Conservation (phyloP, 2,113 vertebrate genomes). For the Phycodurus eques region DNA sequence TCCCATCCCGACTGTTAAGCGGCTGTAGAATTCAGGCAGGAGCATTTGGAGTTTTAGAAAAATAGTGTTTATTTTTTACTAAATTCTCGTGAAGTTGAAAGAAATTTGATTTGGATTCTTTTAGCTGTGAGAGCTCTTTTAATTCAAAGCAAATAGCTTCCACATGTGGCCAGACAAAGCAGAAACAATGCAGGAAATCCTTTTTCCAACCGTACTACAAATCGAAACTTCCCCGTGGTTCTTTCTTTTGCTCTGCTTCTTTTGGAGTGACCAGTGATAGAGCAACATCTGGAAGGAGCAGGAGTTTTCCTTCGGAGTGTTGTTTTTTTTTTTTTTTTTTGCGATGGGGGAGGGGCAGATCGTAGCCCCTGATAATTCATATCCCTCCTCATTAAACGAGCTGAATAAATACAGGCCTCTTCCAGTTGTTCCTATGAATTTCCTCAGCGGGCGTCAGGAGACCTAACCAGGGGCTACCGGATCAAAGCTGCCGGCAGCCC, state of each 20-base stretch:
- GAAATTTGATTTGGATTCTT: background rate
- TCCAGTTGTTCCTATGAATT: constrained; percentile 82
- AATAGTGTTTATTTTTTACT: background rate
- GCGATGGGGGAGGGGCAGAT: constrained; percentile 55
- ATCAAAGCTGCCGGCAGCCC: constrained; percentile 72
- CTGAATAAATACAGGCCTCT: constrained; percentile 81
- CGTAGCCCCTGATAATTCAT: constrained; percentile 75
- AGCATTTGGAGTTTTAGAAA: background rate
- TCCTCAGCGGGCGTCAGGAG: constrained; percentile 76
- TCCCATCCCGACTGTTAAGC: background rate
- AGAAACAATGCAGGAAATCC: constrained; percentile 51
- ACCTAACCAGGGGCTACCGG: constrained; percentile 68
- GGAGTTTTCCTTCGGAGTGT: constrained; percentile 68
- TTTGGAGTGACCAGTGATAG: constrained; percentile 66
- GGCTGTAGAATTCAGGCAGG: background rate
- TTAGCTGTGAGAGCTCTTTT: background rate
- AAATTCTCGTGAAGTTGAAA: background rate
- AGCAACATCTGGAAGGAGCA: constrained; percentile 77
- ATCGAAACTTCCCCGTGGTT: constrained; percentile 27
- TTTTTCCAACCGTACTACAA: constrained; percentile 40
- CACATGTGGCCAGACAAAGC: background rate
- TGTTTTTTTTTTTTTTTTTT: constrained; percentile 33
- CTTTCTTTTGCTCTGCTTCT: constrained; percentile 45
- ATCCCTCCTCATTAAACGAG: constrained; percentile 80
- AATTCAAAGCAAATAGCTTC: background rate